Evolutionary conservation across 2,888 invertebrate species (phyloP).

Genomic region (Trypoxylon attenuatum): DNA sequence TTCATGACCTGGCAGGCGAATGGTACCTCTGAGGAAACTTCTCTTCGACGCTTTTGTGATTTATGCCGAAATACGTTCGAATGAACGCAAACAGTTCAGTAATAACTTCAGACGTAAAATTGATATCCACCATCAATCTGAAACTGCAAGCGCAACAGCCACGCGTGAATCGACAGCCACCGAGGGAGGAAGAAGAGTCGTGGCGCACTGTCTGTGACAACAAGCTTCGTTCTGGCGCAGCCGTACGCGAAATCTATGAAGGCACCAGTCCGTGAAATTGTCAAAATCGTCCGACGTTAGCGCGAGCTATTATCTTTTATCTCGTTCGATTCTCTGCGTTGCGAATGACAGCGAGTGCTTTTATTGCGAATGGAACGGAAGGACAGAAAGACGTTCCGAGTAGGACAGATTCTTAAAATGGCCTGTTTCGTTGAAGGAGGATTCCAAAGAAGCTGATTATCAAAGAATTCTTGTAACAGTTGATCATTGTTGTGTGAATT

Average conservation of each 20-base stretch:
- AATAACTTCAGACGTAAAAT: conserved; percentile 64
- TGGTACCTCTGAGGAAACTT: conserved; percentile 26
- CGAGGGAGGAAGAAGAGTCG: conserved; percentile 17
- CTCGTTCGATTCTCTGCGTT: too few relatives aligned
- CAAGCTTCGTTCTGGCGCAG: conserved; percentile 20
- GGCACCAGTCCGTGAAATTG: conserved; percentile 43
- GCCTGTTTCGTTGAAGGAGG: too few relatives aligned
- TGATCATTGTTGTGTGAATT: too few relatives aligned
- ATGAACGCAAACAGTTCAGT: conserved; percentile 63
- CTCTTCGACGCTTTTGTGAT: conserved; percentile 40
- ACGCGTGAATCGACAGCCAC: conserved; percentile 14
- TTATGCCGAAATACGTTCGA: conserved; percentile 63
- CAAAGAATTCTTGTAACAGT: too few relatives aligned
- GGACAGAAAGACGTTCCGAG: not conserved
- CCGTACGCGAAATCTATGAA: conserved; percentile 32
- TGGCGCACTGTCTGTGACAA: conserved; percentile 23
- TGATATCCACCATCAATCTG: conserved; percentile 59
- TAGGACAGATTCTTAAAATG: too few relatives aligned
- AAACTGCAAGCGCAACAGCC: conserved; percentile 29
- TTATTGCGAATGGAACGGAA: too few relatives aligned
- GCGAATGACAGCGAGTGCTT: too few relatives aligned
- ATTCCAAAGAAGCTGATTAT: too few relatives aligned
- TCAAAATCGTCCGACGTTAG: conserved; percentile 42
- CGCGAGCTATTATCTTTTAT: conserved; percentile 30
- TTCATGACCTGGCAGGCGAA: conserved; percentile 21